phyloP scores from a whole-genome alignment of 2,113 vertebrate species.

The Dicrurus megarhynchus region DNA sequence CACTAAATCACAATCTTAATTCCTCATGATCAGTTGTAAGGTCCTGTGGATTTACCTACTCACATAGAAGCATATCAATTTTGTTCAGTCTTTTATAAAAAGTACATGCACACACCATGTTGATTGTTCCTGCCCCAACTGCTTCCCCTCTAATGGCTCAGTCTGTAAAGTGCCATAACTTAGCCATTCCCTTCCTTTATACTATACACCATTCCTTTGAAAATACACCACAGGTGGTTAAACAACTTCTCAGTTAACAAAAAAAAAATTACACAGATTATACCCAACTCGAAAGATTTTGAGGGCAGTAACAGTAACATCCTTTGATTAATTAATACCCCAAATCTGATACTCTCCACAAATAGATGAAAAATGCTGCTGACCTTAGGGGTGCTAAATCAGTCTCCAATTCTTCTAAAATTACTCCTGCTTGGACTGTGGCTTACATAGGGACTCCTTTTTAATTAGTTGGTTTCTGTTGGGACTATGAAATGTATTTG shows the following conservation, averaged over 20 bases:
- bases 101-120: rapidly evolving
- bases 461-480: neutral
- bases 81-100: neutral
- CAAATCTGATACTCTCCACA: neutral
- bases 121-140: neutral
- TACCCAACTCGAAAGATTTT: neutral
- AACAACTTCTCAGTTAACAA: neutral
- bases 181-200: neutral
- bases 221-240: neutral
- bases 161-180: neutral
- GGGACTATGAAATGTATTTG: neutral
- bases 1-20: neutral
- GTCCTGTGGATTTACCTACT: neutral
- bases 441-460: neutral
- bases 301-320: neutral
- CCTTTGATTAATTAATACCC: neutral
- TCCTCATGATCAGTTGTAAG: rapidly evolving
- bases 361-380: neutral
- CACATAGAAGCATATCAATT: neutral
- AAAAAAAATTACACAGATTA: neutral
- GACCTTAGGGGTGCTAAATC: neutral
- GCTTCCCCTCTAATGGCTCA: neutral
- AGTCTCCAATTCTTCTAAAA: neutral
- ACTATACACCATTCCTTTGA: neutral
- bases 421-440: neutral